phyloP scores from a whole-genome alignment of 2,797 vertebrate species.

The Merluccius polli region DNA sequence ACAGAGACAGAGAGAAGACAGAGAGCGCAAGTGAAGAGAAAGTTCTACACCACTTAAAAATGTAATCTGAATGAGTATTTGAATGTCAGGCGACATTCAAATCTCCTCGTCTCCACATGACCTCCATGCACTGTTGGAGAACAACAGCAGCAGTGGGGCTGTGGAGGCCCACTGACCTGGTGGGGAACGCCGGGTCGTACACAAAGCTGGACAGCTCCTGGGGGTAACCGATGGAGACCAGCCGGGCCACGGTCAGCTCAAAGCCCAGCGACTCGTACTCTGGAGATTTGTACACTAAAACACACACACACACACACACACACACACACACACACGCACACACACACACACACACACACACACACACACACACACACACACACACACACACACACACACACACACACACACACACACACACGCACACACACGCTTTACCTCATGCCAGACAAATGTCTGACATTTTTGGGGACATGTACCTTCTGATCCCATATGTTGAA shows the following conservation, averaged over 20 bases:
- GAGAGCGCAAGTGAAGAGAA: background rate
- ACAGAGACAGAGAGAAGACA: background rate
- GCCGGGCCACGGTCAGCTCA: constrained; percentile 86
- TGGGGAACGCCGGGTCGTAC: constrained; percentile 88
- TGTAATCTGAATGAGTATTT: background rate
- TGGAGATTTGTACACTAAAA: constrained; percentile 84
- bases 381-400: background rate
- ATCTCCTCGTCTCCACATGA: background rate
- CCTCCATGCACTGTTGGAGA: background rate
- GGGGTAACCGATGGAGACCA: constrained; percentile 88
- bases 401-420: constrained; percentile 64
- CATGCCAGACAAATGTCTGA: background rate
- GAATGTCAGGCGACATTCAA: background rate
- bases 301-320: constrained; percentile 10
- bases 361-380: background rate
- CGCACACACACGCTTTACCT: background rate
- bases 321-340: background rate
- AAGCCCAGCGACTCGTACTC: constrained; percentile 90
- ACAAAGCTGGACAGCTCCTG: constrained; percentile 88
- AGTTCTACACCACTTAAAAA: no score
- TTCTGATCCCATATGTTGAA: background rate
- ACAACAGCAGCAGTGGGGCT: background rate
- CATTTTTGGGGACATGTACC: background rate
- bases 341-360: no score
- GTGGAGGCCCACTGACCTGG: constrained; percentile 67